A percentile compares a stretch with the other conserved stretches of the same genome.
Conservation (phyloP, 2,113 vertebrate genomes). For the Sphaerodactylus townsendi region DNA sequence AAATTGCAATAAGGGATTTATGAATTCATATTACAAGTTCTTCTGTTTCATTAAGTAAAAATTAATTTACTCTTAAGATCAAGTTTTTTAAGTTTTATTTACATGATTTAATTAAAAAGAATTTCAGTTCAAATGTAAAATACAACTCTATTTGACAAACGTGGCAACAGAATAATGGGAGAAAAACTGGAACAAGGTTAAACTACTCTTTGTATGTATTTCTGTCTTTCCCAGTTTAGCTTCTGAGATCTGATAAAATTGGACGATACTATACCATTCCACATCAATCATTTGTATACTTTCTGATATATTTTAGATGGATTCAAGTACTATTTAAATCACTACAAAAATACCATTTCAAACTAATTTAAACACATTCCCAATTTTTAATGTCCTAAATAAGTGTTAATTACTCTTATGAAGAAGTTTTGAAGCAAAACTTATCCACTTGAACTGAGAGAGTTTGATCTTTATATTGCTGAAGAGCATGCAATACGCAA, state of each 20-base stretch:
- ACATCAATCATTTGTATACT: neutral
- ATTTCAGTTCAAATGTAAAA: too few species aligned
- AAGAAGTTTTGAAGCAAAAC: neutral
- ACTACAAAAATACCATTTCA: neutral
- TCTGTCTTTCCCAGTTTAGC: neutral
- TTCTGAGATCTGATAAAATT: too few species aligned
- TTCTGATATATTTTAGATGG: neutral
- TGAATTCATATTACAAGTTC: neutral
- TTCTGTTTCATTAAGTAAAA: neutral
- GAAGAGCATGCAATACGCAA: neutral
- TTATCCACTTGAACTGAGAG: neutral
- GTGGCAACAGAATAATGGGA: too few species aligned
- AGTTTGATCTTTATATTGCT: neutral
- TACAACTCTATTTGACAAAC: too few species aligned
- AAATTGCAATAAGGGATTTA: too few species aligned
- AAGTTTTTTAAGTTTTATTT: too few species aligned
- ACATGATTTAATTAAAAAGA: too few species aligned
- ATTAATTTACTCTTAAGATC: neutral
- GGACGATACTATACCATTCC: too few species aligned
- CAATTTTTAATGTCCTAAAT: neutral
- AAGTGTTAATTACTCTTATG: neutral
- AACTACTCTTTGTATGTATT: neutral
- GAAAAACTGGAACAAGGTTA: too few species aligned
- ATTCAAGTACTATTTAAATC: neutral
- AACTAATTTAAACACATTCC: neutral